Base-by-base conservation (phyloP, 2,113 vertebrate species). In the Oncorhynchus clarkii region DNA sequence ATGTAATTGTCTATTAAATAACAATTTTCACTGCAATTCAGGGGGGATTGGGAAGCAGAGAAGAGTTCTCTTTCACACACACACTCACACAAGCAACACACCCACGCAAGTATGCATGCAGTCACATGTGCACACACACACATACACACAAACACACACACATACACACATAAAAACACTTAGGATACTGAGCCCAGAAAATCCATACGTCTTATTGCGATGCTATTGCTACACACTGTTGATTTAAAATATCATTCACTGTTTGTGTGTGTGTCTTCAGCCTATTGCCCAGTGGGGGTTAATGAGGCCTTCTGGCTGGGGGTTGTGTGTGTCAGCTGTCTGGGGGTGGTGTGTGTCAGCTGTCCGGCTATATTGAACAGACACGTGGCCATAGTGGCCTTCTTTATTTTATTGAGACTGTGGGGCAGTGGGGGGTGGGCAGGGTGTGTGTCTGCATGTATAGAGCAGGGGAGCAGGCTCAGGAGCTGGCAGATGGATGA, bases 291-390 rank as follows among this genome's bases (percentile, higher is more conserved):
- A 1, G 5, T 24, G 80, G 66, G 89, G 88, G 91, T 92, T 93
- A 92, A 92, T 65, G 34, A 66, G 70, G 49, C 51, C 66, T 74
- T 86, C 84, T 90, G 86, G 85, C 84, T 86, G 84, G 85, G 81
- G 85, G 89, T 89, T 87, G 88, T 86, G 80, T 86, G 80, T 82
- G 76, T 93, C 91, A 93, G 92, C 92, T 90, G 92, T 92, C 91
- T 82, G 90, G 92, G 91, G 71, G 71, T 45, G 8, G 39, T 45
- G 70, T 77, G 89, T 71, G 66, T 74, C 72, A 67, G 73, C 71
- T 67, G 69, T 75, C 68, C 75, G 80, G 22, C 64, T 77, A 62
- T 75, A 84, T 81, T 84, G 85, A 78, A 82, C 88, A 88, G 91
- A 86, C 90, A 91, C 84, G 79, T 93, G 90, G 84, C 82, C 39